Percentiles rank a stretch among this genome's conserved stretches.
Evolutionary conservation across 2,113 vertebrate species (phyloP).

Genomic region (Climacteris rufus): DNA sequence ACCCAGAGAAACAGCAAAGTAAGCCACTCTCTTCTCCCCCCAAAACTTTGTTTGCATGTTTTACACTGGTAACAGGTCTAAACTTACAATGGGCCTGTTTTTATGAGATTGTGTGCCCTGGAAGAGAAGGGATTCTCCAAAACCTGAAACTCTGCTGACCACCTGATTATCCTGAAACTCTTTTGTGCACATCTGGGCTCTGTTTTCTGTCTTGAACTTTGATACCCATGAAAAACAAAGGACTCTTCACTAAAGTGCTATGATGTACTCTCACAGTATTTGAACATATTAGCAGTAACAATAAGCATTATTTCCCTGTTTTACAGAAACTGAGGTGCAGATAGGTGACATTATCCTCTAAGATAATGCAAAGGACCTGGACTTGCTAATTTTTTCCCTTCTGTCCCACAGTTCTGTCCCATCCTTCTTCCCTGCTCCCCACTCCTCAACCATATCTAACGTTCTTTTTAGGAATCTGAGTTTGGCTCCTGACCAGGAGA

Average conservation of each 20-base stretch:
- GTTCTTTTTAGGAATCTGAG: not conserved
- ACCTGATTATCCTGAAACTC: too few species aligned
- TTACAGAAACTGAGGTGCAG: not conserved
- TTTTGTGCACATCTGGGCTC: not conserved
- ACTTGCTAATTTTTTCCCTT: not conserved
- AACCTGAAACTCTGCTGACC: not conserved
- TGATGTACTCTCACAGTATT: not conserved
- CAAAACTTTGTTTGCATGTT: not conserved
- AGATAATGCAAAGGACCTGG: not conserved
- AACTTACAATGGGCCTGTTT: not conserved
- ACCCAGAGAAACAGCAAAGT: conserved; percentile 84
- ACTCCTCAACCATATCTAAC: accelerated
- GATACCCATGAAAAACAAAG: not conserved
- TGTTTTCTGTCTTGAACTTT: not conserved
- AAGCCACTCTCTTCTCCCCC: conserved; percentile 29
- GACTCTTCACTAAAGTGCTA: not conserved
- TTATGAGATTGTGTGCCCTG: not conserved
- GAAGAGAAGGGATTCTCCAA: not conserved
- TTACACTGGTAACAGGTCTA: not conserved
- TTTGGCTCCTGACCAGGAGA: not conserved
- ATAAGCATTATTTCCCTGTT: not conserved
- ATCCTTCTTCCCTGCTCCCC: accelerated
- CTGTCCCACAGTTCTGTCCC: not conserved
- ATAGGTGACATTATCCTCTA: not conserved
- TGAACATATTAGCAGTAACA: not conserved